Percentiles rank a stretch among this genome's conserved stretches.
phyloP scores from a whole-genome alignment of 2,797 vertebrate genomes.

The Ctenopoma multispine region DNA sequence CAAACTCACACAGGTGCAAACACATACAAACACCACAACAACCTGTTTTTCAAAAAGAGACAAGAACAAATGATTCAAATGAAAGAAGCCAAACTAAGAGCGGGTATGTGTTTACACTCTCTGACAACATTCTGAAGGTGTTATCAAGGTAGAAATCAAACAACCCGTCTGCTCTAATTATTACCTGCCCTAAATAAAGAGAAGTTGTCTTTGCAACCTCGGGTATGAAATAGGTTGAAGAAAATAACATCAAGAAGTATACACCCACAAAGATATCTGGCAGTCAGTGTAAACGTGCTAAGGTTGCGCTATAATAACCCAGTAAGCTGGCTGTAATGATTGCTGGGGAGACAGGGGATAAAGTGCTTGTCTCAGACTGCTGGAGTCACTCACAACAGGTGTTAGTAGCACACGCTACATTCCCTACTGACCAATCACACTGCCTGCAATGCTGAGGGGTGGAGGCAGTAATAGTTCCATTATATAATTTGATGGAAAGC shows the following conservation, averaged over 20 bases:
- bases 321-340: conserved; percentile 82
- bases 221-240: conserved; percentile 73
- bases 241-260: conserved; percentile 77
- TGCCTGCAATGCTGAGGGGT: conserved; percentile 25
- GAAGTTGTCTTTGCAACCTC: conserved; percentile 76
- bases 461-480: conserved; percentile 55
- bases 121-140: conserved; percentile 80
- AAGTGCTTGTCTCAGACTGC: conserved; percentile 77
- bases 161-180: conserved; percentile 81
- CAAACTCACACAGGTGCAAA: conserved; percentile 32
- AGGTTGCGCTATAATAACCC: conserved; percentile 81
- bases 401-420: conserved; percentile 60
- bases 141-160: conserved; percentile 85
- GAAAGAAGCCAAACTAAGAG: conserved; percentile 79
- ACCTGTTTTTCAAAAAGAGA: conserved; percentile 77
- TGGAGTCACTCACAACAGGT: conserved; percentile 78
- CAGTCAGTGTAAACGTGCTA: conserved; percentile 79
- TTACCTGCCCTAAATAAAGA: conserved; percentile 81
- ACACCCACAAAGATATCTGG: conserved; percentile 76
- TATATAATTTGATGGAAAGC: conserved; percentile 55
- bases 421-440: conserved; percentile 61
- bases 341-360: conserved; percentile 82
- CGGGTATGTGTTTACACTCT: conserved; percentile 77
- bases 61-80: conserved; percentile 82
- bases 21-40: conserved; percentile 67